A percentile compares a stretch with the other conserved stretches of the same genome.
These are phyloP conservation scores for Xylocampa areola DNA, from an alignment of 2,888 invertebrate genomes.

Conservation along the genomic window DNA sequence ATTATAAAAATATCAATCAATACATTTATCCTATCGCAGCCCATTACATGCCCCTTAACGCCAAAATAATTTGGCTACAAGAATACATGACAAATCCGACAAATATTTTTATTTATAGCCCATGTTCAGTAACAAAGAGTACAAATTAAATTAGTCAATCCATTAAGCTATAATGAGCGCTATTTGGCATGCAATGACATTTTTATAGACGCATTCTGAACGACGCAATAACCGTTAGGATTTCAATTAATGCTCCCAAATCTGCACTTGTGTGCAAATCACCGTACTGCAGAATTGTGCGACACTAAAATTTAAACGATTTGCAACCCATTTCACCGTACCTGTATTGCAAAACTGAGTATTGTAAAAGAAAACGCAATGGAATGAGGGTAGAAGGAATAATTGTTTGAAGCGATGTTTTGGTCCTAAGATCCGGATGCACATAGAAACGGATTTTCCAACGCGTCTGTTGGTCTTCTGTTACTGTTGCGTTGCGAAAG, in stretches of 20 bases:
- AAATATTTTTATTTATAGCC: slow-evolving; percentile 5
- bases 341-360: slow-evolving; percentile 7
- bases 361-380: slow-evolving; percentile 27
- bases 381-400: slow-evolving; percentile 44
- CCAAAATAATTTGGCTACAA: too few species aligned
- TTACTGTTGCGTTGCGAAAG: slow-evolving; percentile 38
- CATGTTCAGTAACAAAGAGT: not conserved
- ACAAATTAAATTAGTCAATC: slow-evolving; percentile 21
- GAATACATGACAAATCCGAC: too few species aligned
- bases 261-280: slow-evolving; percentile 38
- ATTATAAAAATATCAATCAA: too few species aligned
- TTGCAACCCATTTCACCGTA: slow-evolving; percentile 28
- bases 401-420: slow-evolving; percentile 24
- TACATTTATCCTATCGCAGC: too few species aligned
- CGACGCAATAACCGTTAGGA: slow-evolving; percentile 38
- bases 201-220: slow-evolving; percentile 37
- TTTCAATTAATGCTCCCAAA: slow-evolving; percentile 44
- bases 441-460: slow-evolving; percentile 34
- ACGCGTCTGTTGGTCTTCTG: slow-evolving; percentile 31
- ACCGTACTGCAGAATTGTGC: slow-evolving; percentile 34
- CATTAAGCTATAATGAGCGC: slow-evolving; percentile 27
- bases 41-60: too few species aligned
- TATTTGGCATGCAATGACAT: slow-evolving; percentile 41
- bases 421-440: slow-evolving; percentile 44
- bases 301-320: slow-evolving; percentile 18